Evolutionary conservation across 2,888 invertebrate species (phyloP), one percentile per base, ranked within the genome.

Genomic region (Drosophila melanocephala): DNA sequence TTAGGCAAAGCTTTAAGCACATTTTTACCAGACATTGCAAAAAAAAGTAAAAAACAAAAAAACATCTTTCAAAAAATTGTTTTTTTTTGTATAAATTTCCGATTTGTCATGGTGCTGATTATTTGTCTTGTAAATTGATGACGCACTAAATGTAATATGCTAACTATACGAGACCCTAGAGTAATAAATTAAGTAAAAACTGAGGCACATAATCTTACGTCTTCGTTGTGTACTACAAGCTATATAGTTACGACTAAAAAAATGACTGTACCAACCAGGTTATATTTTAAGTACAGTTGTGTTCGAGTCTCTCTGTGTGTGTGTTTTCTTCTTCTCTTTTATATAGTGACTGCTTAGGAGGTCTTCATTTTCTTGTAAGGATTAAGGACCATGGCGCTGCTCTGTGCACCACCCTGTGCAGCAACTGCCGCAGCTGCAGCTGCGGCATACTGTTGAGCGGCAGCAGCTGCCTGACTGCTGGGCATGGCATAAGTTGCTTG

Each of bases 291-390:
- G 86, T 84, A 86, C 88, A 86, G 72, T 78, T 72, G 71, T 70
- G 68, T 69, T 55, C 62, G 65, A 64, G 62, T 65, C 52, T 77
- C 51, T 42, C 10, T 55, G 39, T 61, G 62, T 52, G 19, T 30
- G 19, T 57, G 19, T 14, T 30, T 30, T 28, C 7, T 39, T 57
- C 0, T 28, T 19, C 30, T 52, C n/a, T n/a, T 30, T 51, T 47
- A 22, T 30, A 7, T 14, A 9, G 12, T 16, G 14, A 50, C 66
- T 61, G 55, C 61, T 91, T 94, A 94, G 69, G 94, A 97, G 91
- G 97, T 97, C 95, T 97, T 97, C 96, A 97, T 96, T 94, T 97
- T 97, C 94, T 97, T 97, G 94, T 97, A 97, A 70, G 97, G 97
- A 93, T 97, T 97, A 93, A 97, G 95, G 30, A 95, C 95, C 72